Conservation (phyloP, 2,797 vertebrate species). For the Scarus forsteni region DNA sequence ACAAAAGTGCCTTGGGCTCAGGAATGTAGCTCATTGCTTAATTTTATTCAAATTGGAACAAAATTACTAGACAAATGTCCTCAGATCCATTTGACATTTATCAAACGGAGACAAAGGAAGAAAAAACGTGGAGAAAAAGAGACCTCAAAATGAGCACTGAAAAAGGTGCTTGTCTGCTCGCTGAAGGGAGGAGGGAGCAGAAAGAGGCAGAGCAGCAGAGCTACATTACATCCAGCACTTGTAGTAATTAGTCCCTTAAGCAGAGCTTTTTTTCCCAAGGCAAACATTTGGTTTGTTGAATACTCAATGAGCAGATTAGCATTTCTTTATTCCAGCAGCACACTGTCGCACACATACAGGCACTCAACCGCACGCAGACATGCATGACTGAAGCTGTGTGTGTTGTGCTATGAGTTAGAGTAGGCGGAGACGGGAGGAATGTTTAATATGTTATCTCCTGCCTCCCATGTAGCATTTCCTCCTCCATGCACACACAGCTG, state of each 20-base stretch:
- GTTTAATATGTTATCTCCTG: conserved; percentile 75
- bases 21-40: background rate
- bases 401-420: conserved; percentile 59
- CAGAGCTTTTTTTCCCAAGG: conserved; percentile 68
- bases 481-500: conserved; percentile 75
- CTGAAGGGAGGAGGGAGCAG: conserved; percentile 48
- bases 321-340: conserved; percentile 73
- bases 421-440: conserved; percentile 65
- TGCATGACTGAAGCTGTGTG: conserved; percentile 31
- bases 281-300: conserved; percentile 83
- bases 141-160: conserved; percentile 22
- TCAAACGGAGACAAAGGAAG: conserved; percentile 27
- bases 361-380: conserved; percentile 16
- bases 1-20: background rate
- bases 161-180: conserved; percentile 17
- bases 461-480: conserved; percentile 60
- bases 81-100: background rate
- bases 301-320: conserved; percentile 82
- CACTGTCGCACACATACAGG: conserved; percentile 32
- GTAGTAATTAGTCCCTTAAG: conserved; percentile 81
- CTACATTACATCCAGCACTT: conserved; percentile 64
- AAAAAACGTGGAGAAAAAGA: conserved; percentile 18
- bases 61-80: background rate
- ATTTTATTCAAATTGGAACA: conserved; percentile 2
- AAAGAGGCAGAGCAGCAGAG: conserved; percentile 56